Evolutionary conservation across 2,113 vertebrate species (phyloP).

Genomic region (Gulo gulo): DNA sequence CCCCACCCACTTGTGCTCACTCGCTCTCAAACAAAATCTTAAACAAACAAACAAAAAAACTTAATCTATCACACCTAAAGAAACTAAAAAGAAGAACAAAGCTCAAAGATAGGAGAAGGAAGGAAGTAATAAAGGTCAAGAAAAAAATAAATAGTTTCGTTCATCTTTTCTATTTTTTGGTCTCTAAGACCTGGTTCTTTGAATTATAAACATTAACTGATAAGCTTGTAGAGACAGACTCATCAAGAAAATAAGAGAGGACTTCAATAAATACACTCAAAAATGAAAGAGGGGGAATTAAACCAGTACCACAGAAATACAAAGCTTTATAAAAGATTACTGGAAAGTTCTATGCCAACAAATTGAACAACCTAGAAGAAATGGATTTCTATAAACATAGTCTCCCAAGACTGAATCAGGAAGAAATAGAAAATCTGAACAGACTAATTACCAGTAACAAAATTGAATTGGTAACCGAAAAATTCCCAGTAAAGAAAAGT

Average conservation of each 20-base stretch:
- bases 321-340: not conserved
- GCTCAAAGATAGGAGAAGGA: not conserved
- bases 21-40: too few species aligned
- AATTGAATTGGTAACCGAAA: not conserved
- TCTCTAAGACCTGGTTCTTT: not conserved
- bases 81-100: not conserved
- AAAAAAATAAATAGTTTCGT: not conserved
- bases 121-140: not conserved
- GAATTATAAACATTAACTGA: not conserved
- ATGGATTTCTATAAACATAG: not conserved
- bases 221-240: not conserved
- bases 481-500: not conserved
- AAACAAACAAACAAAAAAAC: not conserved
- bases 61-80: not conserved
- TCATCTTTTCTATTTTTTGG: too few species aligned
- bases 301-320: not conserved
- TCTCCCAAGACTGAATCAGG: not conserved
- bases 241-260: not conserved
- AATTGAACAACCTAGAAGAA: not conserved
- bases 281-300: not conserved
- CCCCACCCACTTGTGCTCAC: too few species aligned
- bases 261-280: not conserved
- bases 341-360: not conserved
- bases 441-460: not conserved
- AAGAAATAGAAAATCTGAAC: not conserved